phyloP scores from a whole-genome alignment of 2,113 vertebrate species.

The Thunnus thynnus region DNA sequence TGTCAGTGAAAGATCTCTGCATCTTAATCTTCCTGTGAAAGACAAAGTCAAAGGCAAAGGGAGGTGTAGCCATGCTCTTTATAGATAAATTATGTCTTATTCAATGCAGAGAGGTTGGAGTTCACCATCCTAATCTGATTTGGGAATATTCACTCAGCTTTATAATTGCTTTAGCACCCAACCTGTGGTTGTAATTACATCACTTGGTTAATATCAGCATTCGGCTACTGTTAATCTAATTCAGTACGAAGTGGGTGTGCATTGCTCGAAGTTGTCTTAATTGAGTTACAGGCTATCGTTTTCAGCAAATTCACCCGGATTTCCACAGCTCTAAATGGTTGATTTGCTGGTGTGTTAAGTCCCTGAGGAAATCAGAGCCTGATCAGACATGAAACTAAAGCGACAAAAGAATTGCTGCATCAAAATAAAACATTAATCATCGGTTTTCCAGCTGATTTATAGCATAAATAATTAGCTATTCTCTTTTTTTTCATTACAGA shows the following conservation, averaged over 20 bases:
- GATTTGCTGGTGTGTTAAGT: conserved; percentile 55
- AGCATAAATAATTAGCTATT: conserved; percentile 33
- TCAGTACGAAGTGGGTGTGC: conserved; percentile 68
- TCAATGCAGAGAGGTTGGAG: conserved; percentile 70
- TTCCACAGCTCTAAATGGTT: conserved; percentile 68
- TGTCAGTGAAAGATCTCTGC: conserved; percentile 38
- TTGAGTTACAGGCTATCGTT: conserved; percentile 81
- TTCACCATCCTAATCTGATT: conserved; percentile 79
- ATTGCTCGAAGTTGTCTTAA: conserved; percentile 76
- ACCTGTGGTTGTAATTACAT: conserved; percentile 85
- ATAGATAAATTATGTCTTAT: conserved; percentile 59
- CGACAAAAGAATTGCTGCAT: conserved; percentile 60
- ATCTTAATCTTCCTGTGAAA: conserved; percentile 53
- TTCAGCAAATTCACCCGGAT: conserved; percentile 75
- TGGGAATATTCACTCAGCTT: conserved; percentile 77
- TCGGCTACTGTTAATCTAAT: conserved; percentile 80
- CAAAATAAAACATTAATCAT: conserved; percentile 70
- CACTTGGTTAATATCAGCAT: conserved; percentile 84
- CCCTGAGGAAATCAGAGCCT: conserved; percentile 79
- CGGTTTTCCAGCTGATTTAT: conserved; percentile 24
- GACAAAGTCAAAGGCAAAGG: conserved; percentile 67
- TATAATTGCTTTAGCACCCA: conserved; percentile 84
- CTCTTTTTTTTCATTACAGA: conserved; percentile 4
- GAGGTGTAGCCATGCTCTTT: conserved; percentile 41
- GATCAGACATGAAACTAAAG: conserved; percentile 72